phyloP scores from a whole-genome alignment of 2,888 invertebrate species.

The Achlya flavicornis region DNA sequence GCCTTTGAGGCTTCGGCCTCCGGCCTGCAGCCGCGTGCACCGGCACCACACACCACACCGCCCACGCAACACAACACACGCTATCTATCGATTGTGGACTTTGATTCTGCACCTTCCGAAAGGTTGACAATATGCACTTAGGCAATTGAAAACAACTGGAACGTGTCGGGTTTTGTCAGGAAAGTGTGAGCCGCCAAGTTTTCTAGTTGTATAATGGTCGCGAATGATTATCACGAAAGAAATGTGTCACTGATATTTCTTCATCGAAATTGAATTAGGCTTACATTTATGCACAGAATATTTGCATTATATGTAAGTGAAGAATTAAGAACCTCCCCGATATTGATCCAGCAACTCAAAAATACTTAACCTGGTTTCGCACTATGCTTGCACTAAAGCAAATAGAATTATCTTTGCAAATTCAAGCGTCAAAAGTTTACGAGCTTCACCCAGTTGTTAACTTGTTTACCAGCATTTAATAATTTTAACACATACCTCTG shows the following conservation, averaged over 20 bases:
- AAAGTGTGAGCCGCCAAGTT: too few species aligned
- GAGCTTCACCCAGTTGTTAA: background rate
- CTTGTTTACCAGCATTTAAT: background rate
- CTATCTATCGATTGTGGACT: slow-evolving; percentile 56
- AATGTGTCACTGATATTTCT: too few species aligned
- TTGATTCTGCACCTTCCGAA: slow-evolving; percentile 47
- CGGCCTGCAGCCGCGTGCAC: slow-evolving; percentile 66
- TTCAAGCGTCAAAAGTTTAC: background rate
- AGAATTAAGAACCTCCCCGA: too few species aligned
- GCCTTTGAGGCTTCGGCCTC: slow-evolving; percentile 49
- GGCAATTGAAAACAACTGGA: slow-evolving; percentile 22
- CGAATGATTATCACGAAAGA: background rate
- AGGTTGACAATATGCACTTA: slow-evolving; percentile 36
- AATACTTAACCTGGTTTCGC: background rate
- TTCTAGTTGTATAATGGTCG: background rate
- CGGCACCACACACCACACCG: slow-evolving; percentile 44
- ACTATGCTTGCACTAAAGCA: slow-evolving; percentile 3
- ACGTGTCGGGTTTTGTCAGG: slow-evolving; percentile 24
- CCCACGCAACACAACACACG: slow-evolving; percentile 59
- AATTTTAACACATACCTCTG: background rate
- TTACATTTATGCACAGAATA: too few species aligned
- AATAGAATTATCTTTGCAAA: background rate
- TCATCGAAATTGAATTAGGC: too few species aligned
- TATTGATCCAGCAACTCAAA: background rate
- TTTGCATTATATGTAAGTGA: too few species aligned